Conservation (phyloP, 2,888 invertebrate genomes). For the Ashinkailepas kermadecensis region DNA sequence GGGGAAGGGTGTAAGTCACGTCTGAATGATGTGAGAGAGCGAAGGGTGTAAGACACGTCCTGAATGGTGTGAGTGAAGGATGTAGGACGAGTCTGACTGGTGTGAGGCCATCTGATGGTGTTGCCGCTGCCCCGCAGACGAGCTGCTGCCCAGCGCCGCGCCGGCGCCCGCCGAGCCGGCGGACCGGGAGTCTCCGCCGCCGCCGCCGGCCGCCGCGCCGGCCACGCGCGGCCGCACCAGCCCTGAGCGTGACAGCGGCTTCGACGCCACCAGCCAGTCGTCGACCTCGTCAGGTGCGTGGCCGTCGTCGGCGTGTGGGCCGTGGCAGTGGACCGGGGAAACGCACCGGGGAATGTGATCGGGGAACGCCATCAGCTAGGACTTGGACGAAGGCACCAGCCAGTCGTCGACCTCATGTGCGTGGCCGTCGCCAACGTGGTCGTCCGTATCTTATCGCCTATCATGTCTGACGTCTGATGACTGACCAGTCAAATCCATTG, state of each 20-base stretch:
- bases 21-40: too few relatives aligned
- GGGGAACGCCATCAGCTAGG: neutral
- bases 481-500: too few relatives aligned
- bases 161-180: slow-evolving; percentile 23
- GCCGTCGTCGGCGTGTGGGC: too few relatives aligned
- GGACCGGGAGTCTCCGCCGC: slow-evolving; percentile 12
- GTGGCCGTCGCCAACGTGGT: neutral
- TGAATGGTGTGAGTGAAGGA: too few relatives aligned
- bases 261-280: slow-evolving; percentile 75
- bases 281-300: slow-evolving; percentile 31
- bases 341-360: neutral
- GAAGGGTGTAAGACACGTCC: too few relatives aligned
- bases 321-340: too few relatives aligned
- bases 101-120: neutral
- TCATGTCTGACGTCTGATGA: too few relatives aligned
- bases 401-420: slow-evolving; percentile 45
- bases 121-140: neutral
- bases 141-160: slow-evolving; percentile 25
- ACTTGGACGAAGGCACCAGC: slow-evolving; percentile 67
- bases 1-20: too few relatives aligned
- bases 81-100: neutral
- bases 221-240: slow-evolving; percentile 27
- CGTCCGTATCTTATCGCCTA: too few relatives aligned
- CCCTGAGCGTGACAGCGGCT: slow-evolving; percentile 67
- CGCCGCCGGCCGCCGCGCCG: slow-evolving; percentile 15